Conservation (phyloP, 2,888 invertebrate genomes). For the Anagyrus pseudococci region DNA sequence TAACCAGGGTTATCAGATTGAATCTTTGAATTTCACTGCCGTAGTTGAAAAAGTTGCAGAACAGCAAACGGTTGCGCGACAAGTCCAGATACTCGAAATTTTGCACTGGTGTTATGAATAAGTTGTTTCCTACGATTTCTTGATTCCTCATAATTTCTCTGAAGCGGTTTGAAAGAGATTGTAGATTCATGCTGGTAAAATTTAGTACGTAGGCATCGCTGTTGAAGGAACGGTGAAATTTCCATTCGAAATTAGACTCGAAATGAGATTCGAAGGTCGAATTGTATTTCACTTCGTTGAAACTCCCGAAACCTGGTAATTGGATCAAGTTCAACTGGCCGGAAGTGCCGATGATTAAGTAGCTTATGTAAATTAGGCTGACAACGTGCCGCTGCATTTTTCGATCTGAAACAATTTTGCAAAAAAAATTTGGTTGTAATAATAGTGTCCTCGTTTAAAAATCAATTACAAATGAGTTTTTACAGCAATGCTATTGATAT, state of each 20-base stretch:
- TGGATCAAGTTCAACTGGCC: background rate
- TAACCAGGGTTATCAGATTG: constrained; percentile 43
- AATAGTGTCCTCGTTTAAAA: no score
- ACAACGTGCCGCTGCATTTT: background rate
- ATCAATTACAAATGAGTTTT: no score
- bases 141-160: constrained; percentile 43
- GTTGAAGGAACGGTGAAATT: constrained; percentile 38
- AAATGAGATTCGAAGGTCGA: constrained; percentile 17
- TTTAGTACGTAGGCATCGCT: constrained; percentile 40
- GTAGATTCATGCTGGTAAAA: constrained; percentile 42
- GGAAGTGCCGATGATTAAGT: background rate
- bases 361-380: background rate
- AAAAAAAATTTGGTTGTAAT: no score
- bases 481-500: no score
- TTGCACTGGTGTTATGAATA: constrained; percentile 43
- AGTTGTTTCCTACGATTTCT: constrained; percentile 43
- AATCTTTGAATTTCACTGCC: constrained; percentile 41
- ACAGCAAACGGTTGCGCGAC: constrained; percentile 46
- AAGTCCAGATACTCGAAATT: constrained; percentile 47
- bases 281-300: constrained; percentile 40
- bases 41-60: constrained; percentile 46
- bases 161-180: constrained; percentile 22
- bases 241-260: constrained; percentile 28
- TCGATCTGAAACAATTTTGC: background rate
- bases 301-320: constrained; percentile 42